Percentiles rank a stretch among this genome's conserved stretches.
Conservation (phyloP, 2,113 vertebrate species). For the Gymnarchus niloticus region DNA sequence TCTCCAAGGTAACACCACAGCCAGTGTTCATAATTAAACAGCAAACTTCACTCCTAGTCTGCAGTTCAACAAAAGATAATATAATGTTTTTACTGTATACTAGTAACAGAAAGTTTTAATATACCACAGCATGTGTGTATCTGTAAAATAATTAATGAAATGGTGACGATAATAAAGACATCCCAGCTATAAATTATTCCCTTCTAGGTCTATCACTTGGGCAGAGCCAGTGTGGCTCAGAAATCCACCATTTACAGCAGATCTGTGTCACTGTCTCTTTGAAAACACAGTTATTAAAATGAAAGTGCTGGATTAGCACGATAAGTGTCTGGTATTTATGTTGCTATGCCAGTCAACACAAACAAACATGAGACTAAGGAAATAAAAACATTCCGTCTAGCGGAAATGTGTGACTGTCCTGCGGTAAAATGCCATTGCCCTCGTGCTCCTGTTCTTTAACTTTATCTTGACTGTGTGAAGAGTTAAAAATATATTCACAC, state of each 20-base stretch:
- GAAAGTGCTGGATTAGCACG: not conserved
- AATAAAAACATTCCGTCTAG: too few species aligned
- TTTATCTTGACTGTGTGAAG: not conserved
- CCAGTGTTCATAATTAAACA: not conserved
- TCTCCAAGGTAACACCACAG: not conserved
- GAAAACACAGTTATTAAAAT: not conserved
- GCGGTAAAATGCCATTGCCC: not conserved
- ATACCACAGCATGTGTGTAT: not conserved
- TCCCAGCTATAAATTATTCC: not conserved
- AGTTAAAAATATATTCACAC: not conserved
- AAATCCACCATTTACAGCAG: conserved; percentile 35
- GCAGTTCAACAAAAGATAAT: not conserved
- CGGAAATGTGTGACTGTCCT: not conserved
- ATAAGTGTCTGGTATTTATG: not conserved
- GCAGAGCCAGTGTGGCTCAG: conserved; percentile 33
- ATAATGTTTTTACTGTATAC: not conserved
- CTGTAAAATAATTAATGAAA: not conserved
- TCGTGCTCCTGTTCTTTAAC: not conserved
- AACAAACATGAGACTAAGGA: not conserved
- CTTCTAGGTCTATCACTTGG: conserved; percentile 16
- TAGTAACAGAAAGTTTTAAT: not conserved
- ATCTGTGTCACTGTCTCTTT: conserved; percentile 22
- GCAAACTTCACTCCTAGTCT: not conserved
- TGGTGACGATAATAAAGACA: not conserved
- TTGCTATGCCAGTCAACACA: too few species aligned